phyloP scores from a whole-genome alignment of 2,113 vertebrate genomes.

The Fregetta grallaria region DNA sequence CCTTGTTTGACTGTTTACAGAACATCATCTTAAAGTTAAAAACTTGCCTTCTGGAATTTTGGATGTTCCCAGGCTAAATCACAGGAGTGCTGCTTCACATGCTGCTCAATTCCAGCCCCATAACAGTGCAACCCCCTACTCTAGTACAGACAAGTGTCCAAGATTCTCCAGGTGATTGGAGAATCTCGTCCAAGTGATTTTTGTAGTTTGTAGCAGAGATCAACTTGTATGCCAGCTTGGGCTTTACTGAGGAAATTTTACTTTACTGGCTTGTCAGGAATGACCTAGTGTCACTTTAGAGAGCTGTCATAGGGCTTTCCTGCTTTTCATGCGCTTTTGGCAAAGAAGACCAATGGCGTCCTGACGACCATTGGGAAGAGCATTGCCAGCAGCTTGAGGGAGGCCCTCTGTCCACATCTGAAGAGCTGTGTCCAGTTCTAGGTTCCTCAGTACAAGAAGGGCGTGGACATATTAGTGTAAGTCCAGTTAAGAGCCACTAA shows the following conservation, averaged over 20 bases:
- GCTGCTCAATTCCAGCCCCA: background rate
- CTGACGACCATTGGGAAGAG: background rate
- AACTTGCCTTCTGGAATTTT: background rate
- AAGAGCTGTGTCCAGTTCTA: background rate
- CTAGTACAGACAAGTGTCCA: background rate
- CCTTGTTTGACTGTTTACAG: background rate
- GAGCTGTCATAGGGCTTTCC: background rate
- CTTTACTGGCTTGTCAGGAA: background rate
- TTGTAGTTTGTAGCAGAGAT: background rate
- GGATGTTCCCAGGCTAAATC: background rate
- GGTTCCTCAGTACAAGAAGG: background rate
- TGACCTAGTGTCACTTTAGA: background rate
- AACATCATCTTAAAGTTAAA: background rate
- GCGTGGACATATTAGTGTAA: background rate
- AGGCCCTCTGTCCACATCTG: background rate
- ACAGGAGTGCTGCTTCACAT: background rate
- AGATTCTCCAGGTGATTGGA: background rate
- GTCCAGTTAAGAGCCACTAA: background rate
- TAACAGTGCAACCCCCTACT: background rate
- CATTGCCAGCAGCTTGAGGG: background rate
- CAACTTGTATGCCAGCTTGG: background rate
- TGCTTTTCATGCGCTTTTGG: background rate
- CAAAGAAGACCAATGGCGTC: background rate
- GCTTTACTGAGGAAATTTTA: background rate
- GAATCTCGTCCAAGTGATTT: background rate